A percentile compares a stretch with the other conserved stretches of the same genome.
phyloP scores from a whole-genome alignment of 2,797 vertebrate species.

The Atherinosoma microstoma region DNA sequence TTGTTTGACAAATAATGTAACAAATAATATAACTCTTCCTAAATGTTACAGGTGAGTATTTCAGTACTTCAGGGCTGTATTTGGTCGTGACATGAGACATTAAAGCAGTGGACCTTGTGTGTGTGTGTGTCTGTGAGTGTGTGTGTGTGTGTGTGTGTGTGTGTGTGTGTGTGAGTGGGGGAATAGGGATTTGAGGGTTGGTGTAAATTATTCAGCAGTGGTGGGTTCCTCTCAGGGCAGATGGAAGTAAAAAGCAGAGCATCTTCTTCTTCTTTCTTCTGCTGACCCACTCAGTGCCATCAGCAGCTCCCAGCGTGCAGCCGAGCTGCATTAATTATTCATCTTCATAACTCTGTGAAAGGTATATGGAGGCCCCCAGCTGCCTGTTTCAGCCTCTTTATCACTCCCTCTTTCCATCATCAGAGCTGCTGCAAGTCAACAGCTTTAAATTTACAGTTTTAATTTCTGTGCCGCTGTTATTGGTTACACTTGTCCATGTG shows the following conservation, averaged over 20 bases:
- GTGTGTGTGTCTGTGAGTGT: constrained; percentile 41
- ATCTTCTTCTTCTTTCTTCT: constrained; percentile 39
- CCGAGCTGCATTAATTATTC: constrained; percentile 70
- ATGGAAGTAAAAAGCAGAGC: constrained; percentile 59
- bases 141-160: no score
- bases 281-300: constrained; percentile 58
- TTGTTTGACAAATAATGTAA: neutral
- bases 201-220: constrained; percentile 77
- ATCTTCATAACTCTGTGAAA: constrained; percentile 54
- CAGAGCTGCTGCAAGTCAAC: constrained; percentile 8
- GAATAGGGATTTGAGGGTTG: constrained; percentile 25
- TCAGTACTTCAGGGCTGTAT: neutral
- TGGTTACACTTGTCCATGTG: neutral
- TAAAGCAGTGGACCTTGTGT: constrained; percentile 24
- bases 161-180: constrained; percentile 19
- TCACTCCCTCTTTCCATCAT: constrained; percentile 7
- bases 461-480: neutral
- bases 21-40: neutral
- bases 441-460: constrained; percentile 11
- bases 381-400: constrained; percentile 36
- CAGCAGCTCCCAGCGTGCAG: constrained; percentile 58
- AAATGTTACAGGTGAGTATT: no score
- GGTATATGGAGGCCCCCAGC: constrained; percentile 36
- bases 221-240: constrained; percentile 53
- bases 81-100: constrained; percentile 20